Base-by-base conservation (phyloP, 2,113 vertebrate genomes). In the Aspiorhynchus laticeps region DNA sequence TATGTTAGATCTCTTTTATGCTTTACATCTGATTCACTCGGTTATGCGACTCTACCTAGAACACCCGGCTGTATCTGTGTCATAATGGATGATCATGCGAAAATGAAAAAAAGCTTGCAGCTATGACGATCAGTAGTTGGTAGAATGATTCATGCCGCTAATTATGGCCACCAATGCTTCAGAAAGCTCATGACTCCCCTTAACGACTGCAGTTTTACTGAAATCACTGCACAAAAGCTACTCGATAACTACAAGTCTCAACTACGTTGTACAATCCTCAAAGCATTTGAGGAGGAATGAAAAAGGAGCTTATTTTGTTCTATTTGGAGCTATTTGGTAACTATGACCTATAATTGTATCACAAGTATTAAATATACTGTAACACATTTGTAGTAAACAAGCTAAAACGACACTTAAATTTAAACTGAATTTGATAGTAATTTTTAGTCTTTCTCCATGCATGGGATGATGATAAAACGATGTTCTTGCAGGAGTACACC, bases 401-500 rank as follows among this genome's bases (percentile, higher is more conserved):
- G 15, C 14, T 69, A 33, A 36, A 69, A 19, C 65, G 33, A 69
- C 28, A 19, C 28, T 7, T 19, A 1, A 15, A 69, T 69, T 33
- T 69, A 69, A 19, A 28, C 3, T 69, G 17, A 3, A 33, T 33
- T 33, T 33, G 1, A 3, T 3, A 33, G 3, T 33, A 33, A 33
- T 33, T 33, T 33, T 33, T n/a, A n/a, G n/a, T n/a, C n/a, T n/a
- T n/a, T n/a, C n/a, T n/a, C n/a, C n/a, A n/a, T n/a, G n/a, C 51
- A 19, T 53, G 51, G 51, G 51, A 53, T 53, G 51, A 53, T 53
- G 15, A 53, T 17, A 19, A 19, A 53, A 53, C 17, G 15, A 2
- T 53, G n/a, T 28, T 28, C 4, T 4, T n/a, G 17, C 91, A 99
- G 98, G 98, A 99, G 93, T 99, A 99, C 92, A 99, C 98, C 89